phyloP scores from a whole-genome alignment of 2,797 vertebrate species.

The Morus bassanus region DNA sequence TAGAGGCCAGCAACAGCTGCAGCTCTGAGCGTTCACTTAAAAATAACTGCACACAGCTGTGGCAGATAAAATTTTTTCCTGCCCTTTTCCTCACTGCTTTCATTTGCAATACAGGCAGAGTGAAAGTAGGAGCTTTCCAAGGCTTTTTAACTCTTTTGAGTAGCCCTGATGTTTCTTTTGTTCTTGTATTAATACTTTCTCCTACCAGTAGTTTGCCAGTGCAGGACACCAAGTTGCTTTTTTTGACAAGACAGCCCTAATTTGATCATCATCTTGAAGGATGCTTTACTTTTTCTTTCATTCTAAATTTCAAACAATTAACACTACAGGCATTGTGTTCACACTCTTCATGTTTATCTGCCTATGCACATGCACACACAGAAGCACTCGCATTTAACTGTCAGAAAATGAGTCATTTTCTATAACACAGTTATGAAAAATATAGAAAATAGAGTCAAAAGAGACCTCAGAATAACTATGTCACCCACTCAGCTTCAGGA shows the following conservation, averaged over 20 bases:
- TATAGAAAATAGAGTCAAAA: background rate
- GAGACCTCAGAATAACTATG: background rate
- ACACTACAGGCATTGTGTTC: background rate
- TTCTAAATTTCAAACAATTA: background rate
- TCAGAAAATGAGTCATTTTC: background rate
- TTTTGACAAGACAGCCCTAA: background rate
- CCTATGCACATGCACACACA: background rate
- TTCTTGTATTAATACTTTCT: background rate
- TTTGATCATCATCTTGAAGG: background rate
- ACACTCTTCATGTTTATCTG: background rate
- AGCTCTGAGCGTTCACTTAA: accelerated
- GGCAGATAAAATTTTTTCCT: background rate
- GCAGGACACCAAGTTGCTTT: background rate
- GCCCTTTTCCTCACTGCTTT: background rate
- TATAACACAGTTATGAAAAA: background rate
- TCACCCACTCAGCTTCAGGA: background rate
- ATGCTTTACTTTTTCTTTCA: background rate
- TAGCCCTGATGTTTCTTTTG: background rate
- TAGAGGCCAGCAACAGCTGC: background rate
- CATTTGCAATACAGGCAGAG: background rate
- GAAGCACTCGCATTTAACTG: background rate
- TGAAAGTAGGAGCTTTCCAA: background rate
- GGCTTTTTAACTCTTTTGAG: background rate
- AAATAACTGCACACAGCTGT: background rate
- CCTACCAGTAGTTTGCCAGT: background rate